Conservation (phyloP, 1,140 invertebrate genomes). For the Tachypleus tridentatus region DNA sequence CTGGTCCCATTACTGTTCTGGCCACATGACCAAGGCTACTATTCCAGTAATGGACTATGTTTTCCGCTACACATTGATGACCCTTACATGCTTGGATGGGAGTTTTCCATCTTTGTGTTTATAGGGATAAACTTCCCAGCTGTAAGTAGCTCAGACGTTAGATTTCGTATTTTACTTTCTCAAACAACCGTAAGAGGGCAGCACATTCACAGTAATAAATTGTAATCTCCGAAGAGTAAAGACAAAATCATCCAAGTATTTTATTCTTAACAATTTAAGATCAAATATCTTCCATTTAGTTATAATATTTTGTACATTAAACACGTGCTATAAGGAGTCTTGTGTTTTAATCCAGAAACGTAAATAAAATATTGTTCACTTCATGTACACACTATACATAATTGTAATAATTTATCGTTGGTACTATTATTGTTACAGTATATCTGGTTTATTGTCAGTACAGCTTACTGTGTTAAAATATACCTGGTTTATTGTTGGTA, state of each 20-base stretch:
- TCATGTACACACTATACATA: background rate
- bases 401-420: background rate
- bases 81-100: conserved; percentile 31
- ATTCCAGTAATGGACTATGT: conserved; percentile 30
- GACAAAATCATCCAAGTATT: background rate
- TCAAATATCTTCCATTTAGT: background rate
- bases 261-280: background rate
- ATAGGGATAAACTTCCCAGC: conserved; percentile 29
- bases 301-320: background rate
- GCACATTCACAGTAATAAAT: background rate
- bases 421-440: background rate
- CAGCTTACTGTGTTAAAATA: no score
- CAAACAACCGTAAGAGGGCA: background rate
- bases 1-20: conserved; percentile 10
- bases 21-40: conserved; percentile 20
- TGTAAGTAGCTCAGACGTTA: conserved; percentile 6
- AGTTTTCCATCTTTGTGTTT: conserved; percentile 31
- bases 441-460: no score
- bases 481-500: no score
- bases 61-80: conserved; percentile 29
- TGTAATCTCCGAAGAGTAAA: background rate
- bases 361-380: background rate
- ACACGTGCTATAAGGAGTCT: background rate
- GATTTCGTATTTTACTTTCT: background rate
- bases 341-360: background rate